Conservation (phyloP, 2,888 invertebrate species). For the Tuta absoluta region DNA sequence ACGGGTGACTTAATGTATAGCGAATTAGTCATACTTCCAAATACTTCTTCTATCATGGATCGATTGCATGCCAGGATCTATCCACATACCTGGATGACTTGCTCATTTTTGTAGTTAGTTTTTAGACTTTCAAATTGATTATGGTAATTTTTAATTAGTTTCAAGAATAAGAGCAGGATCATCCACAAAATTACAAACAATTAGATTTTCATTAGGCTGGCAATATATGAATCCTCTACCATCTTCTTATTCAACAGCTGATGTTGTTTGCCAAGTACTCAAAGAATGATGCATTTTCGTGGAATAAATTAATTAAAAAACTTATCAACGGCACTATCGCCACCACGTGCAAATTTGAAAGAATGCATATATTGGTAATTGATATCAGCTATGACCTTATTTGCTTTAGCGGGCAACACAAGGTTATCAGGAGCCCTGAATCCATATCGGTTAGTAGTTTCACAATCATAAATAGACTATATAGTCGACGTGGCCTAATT, state of each 20-base stretch:
- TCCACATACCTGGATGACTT: slow-evolving; percentile 29
- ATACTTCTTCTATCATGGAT: slow-evolving; percentile 48
- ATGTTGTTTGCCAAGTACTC: too few species aligned
- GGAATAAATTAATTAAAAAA: not conserved
- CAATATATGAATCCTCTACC: too few species aligned
- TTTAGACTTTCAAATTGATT: slow-evolving; percentile 5
- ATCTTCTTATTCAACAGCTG: too few species aligned
- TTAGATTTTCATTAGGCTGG: too few species aligned
- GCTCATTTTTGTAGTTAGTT: slow-evolving; percentile 27
- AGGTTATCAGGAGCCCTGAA: slow-evolving; percentile 62
- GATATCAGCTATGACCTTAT: slow-evolving; percentile 52
- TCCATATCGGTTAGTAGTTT: slow-evolving; percentile 19
- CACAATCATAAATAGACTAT: slow-evolving; percentile 34
- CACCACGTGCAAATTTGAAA: not conserved
- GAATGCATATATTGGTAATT: slow-evolving; percentile 3
- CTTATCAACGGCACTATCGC: not conserved
- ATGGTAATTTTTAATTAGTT: not conserved
- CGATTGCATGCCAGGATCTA: slow-evolving; percentile 45
- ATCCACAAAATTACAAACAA: not conserved
- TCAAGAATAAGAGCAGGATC: not conserved
- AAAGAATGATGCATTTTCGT: not conserved
- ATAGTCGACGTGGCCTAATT: slow-evolving; percentile 17
- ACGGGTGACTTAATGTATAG: slow-evolving; percentile 37
- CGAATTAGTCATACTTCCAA: slow-evolving; percentile 60
- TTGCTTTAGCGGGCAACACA: slow-evolving; percentile 54